phyloP scores from a whole-genome alignment of 2,888 invertebrate species.

The Colletes collaris region DNA sequence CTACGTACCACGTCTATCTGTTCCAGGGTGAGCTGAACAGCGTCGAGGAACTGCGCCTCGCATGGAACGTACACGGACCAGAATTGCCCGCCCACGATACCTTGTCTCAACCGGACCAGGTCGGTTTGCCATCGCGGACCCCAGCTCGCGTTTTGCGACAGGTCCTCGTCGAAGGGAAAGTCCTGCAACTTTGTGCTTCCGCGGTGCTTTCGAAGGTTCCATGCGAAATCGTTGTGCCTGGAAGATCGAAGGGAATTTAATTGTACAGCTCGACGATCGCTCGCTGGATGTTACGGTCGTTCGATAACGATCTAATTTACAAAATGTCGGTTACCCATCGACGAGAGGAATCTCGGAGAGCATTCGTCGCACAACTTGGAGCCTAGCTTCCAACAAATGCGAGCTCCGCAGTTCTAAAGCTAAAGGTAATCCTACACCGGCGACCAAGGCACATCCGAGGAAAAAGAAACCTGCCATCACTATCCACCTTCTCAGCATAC shows the following conservation, averaged over 20 bases:
- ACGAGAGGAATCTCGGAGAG: constrained; percentile 85
- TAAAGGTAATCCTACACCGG: constrained; percentile 83
- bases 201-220: constrained; percentile 82
- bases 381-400: constrained; percentile 84
- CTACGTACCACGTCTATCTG: constrained; percentile 88
- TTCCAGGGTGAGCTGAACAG: constrained; percentile 87
- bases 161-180: constrained; percentile 82
- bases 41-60: constrained; percentile 87
- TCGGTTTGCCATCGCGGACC: constrained; percentile 84
- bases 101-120: constrained; percentile 83
- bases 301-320: not conserved
- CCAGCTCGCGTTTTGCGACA: constrained; percentile 78
- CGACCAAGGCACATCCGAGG: constrained; percentile 80
- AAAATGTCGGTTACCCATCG: constrained; percentile 83
- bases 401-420: constrained; percentile 85
- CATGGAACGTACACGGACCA: constrained; percentile 85
- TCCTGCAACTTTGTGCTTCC: constrained; percentile 79
- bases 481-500: constrained; percentile 76
- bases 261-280: no score
- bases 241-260: constrained; percentile 5
- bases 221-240: constrained; percentile 83
- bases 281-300: not conserved
- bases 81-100: constrained; percentile 84
- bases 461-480: constrained; percentile 79
- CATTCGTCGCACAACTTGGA: constrained; percentile 85